Percentiles rank a stretch among this genome's conserved stretches.
phyloP scores from a whole-genome alignment of 92 coral and sea anemone species.

The Siderastrea siderea region DNA sequence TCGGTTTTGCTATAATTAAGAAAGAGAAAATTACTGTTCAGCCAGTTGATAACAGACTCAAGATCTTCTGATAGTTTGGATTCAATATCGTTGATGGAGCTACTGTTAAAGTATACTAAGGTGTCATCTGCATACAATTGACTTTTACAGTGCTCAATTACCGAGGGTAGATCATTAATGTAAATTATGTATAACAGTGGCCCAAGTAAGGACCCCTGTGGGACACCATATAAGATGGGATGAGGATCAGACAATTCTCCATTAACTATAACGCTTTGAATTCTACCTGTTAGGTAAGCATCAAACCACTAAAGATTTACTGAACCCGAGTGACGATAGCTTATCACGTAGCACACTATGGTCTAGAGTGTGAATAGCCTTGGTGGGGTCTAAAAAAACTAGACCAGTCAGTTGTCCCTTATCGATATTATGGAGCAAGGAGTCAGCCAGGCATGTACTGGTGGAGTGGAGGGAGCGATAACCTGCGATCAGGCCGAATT shows the following conservation, averaged over 20 bases:
- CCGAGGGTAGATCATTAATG: slow-evolving; percentile 52
- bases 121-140: slow-evolving; percentile 67
- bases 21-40: slow-evolving; percentile 24
- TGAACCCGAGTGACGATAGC: slow-evolving; percentile 29
- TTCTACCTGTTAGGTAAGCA: slow-evolving; percentile 34
- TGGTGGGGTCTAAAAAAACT: not conserved
- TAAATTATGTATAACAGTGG: slow-evolving; percentile 56
- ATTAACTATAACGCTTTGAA: slow-evolving; percentile 35
- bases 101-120: slow-evolving; percentile 30
- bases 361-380: slow-evolving; percentile 24
- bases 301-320: slow-evolving; percentile 44
- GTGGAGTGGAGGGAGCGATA: not conserved
- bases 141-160: slow-evolving; percentile 8
- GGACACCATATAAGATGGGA: not conserved
- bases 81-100: slow-evolving; percentile 32
- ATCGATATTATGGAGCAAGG: slow-evolving; percentile 2
- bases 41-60: slow-evolving; percentile 16
- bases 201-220: slow-evolving; percentile 51
- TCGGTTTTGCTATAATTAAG: slow-evolving; percentile 28
- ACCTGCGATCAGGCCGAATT: too few species aligned
- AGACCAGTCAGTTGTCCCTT: slow-evolving; percentile 27
- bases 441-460: not conserved
- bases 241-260: slow-evolving; percentile 30
- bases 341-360: slow-evolving; percentile 12
- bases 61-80: slow-evolving; percentile 44